phyloP scores from a whole-genome alignment of 2,113 vertebrate genomes.

The Halichoeres trimaculatus region DNA sequence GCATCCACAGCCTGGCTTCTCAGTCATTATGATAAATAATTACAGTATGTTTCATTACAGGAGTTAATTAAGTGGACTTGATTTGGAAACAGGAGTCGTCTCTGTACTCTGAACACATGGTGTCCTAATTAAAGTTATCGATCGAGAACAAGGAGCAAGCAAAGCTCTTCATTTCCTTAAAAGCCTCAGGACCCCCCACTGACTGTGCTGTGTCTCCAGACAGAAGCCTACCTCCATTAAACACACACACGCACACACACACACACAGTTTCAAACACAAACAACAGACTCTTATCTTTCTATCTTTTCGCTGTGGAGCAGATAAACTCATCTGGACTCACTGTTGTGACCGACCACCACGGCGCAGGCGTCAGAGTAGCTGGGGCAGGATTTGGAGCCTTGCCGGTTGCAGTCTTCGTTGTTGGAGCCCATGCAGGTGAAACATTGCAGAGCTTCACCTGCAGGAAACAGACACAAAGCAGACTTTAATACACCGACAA shows the following conservation, averaged over 20 bases:
- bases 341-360: constrained; percentile 88
- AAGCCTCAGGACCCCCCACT: constrained; percentile 63
- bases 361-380: constrained; percentile 88
- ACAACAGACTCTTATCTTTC: too few species aligned
- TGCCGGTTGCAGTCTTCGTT: constrained; percentile 91
- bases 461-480: constrained; percentile 21
- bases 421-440: constrained; percentile 89
- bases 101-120: constrained; percentile 47
- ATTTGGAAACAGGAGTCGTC: constrained; percentile 12
- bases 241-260: neutral
- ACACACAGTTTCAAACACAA: neutral
- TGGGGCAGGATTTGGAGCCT: constrained; percentile 87
- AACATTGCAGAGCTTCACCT: constrained; percentile 88
- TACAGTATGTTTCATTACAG: neutral
- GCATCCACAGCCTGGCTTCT: neutral
- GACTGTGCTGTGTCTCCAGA: constrained; percentile 62
- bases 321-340: constrained; percentile 78
- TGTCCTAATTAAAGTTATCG: constrained; percentile 59
- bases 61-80: neutral
- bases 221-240: constrained; percentile 38
- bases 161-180: constrained; percentile 63
- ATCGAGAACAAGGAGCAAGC: constrained; percentile 33
- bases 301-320: too few species aligned
- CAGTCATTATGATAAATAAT: neutral
- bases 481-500: too few species aligned